phyloP scores from a whole-genome alignment of 2,113 vertebrate genomes.

The Anoplopoma fimbria region DNA sequence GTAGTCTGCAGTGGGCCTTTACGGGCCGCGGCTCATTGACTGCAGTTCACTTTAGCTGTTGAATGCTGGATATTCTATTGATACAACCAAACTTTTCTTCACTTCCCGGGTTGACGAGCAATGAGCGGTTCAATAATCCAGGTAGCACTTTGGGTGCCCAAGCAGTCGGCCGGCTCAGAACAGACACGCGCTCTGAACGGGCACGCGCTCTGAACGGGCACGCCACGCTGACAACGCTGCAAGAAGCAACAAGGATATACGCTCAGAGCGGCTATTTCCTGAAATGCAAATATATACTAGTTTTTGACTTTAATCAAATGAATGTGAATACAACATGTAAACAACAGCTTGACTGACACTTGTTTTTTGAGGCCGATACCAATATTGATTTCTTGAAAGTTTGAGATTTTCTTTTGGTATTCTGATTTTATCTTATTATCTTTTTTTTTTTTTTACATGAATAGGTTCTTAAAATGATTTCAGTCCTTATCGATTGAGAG shows the following conservation, averaged over 20 bases:
- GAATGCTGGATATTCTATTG: neutral
- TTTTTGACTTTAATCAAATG: neutral
- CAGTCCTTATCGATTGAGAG: too few relatives aligned
- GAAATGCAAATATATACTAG: neutral
- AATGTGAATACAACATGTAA: neutral
- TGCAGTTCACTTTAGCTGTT: neutral
- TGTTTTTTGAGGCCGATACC: neutral
- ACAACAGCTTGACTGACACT: neutral
- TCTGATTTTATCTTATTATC: too few relatives aligned
- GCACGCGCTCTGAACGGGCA: too few relatives aligned
- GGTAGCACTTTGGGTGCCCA: too few relatives aligned
- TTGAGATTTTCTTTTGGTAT: too few relatives aligned
- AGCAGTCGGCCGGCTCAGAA: too few relatives aligned
- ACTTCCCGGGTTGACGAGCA: neutral
- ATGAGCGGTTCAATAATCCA: neutral
- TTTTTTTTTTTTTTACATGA: too few relatives aligned
- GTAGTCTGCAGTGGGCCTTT: neutral
- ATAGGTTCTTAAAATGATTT: too few relatives aligned
- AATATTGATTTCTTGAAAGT: too few relatives aligned
- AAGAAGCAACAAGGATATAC: too few relatives aligned
- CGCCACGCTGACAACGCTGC: neutral
- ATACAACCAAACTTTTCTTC: neutral
- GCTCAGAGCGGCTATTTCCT: neutral
- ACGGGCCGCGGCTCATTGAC: neutral
- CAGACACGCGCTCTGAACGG: too few relatives aligned